These are phyloP conservation scores for Fringilla coelebs DNA, from an alignment of 2,797 vertebrate genomes.

Conservation along the genomic window DNA sequence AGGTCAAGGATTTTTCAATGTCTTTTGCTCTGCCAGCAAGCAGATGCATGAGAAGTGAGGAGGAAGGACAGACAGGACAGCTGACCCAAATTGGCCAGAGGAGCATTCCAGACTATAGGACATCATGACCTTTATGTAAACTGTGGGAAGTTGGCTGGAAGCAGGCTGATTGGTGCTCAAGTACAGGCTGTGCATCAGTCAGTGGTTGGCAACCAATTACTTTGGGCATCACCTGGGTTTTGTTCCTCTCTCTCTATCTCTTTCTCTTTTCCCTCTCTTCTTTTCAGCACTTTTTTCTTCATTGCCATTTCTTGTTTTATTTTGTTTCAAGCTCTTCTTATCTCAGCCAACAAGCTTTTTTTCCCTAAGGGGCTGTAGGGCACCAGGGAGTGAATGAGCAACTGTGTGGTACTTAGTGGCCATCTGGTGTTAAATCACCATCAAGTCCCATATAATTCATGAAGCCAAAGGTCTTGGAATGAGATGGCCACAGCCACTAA, in stretches of 20 bases:
- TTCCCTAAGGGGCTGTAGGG: background rate
- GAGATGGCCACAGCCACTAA: too few relatives aligned
- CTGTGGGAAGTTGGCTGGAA: background rate
- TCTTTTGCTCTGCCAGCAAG: background rate
- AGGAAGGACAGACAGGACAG: background rate
- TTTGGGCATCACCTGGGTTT: background rate
- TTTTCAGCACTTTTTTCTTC: background rate
- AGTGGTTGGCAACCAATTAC: background rate
- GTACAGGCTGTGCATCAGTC: background rate
- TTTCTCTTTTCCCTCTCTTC: background rate
- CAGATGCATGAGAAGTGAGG: background rate
- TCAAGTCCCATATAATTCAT: background rate
- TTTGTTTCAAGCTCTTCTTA: background rate
- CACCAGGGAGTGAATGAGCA: background rate
- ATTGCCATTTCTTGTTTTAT: background rate
- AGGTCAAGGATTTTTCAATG: background rate
- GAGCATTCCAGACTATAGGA: background rate
- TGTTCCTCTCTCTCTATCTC: background rate
- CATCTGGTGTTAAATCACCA: background rate
- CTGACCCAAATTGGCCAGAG: background rate
- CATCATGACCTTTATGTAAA: background rate
- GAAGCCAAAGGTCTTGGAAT: background rate
- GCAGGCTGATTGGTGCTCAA: background rate
- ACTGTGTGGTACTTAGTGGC: background rate
- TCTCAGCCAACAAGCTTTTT: background rate